These are phyloP conservation scores for Drosophila paucipuncta DNA, from an alignment of 2,888 invertebrate genomes.

Conservation along the genomic window DNA sequence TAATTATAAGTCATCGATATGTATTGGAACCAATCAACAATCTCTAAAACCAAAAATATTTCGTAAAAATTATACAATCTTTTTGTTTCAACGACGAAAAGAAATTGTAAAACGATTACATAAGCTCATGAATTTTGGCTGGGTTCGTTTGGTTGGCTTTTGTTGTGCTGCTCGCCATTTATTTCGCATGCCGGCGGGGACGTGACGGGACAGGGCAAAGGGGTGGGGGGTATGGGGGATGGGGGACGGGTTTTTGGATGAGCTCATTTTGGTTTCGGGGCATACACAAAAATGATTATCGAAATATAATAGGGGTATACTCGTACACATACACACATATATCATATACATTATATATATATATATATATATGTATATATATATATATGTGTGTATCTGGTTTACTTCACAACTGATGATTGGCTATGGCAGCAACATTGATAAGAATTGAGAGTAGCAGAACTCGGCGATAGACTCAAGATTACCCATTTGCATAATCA, in stretches of 20 bases:
- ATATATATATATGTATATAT: background rate
- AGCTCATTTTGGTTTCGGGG: constrained; percentile 70
- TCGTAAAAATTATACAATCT: constrained; percentile 65
- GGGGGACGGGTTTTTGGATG: constrained; percentile 43
- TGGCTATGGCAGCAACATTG: background rate
- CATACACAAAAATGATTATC: constrained; percentile 44
- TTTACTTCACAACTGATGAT: background rate
- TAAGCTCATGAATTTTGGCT: constrained; percentile 55
- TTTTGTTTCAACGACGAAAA: constrained; percentile 4
- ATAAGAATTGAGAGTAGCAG: background rate
- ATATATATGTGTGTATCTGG: background rate
- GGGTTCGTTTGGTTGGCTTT: constrained; percentile 2
- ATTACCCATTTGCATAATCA: background rate
- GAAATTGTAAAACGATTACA: constrained; percentile 67
- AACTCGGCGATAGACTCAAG: background rate
- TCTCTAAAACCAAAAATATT: constrained; percentile 38
- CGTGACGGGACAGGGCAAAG: background rate
- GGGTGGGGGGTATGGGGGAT: constrained; percentile 2
- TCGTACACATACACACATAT: background rate
- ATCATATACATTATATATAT: background rate
- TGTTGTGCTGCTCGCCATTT: constrained; percentile 14
- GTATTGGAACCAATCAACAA: constrained; percentile 18
- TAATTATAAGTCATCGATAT: constrained; percentile 74
- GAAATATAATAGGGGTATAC: constrained; percentile 49
- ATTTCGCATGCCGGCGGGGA: constrained; percentile 23